Conservation (phyloP, 2,113 vertebrate genomes). For the Lipotes vexillifer region DNA sequence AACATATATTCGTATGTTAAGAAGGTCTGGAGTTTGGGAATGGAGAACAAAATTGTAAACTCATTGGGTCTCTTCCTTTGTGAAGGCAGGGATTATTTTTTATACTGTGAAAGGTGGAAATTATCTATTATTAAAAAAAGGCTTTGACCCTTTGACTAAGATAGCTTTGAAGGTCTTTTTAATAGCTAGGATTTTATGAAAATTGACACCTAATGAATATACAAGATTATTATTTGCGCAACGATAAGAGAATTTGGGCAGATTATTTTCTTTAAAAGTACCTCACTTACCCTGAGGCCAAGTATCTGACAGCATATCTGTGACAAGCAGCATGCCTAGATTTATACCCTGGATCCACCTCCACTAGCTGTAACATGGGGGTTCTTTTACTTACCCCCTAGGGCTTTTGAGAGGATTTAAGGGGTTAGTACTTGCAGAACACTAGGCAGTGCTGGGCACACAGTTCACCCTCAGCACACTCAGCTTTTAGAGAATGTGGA, state of each 20-base stretch:
- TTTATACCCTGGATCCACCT: not conserved
- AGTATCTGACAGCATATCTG: not conserved
- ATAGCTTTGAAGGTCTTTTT: not conserved
- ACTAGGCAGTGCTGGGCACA: not conserved
- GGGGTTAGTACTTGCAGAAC: not conserved
- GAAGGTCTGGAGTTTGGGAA: not conserved
- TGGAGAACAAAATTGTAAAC: not conserved
- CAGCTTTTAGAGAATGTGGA: not conserved
- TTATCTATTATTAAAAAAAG: not conserved
- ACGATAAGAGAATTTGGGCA: not conserved
- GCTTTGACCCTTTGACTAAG: not conserved
- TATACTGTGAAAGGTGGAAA: not conserved
- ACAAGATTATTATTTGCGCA: not conserved
- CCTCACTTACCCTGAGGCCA: not conserved
- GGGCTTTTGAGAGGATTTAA: not conserved
- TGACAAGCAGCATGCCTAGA: not conserved
- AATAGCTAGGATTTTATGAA: not conserved
- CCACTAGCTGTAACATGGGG: not conserved
- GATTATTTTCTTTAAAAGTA: not conserved
- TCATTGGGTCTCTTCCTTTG: not conserved
- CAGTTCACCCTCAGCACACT: not conserved
- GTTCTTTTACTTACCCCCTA: not conserved
- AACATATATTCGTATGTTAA: not conserved
- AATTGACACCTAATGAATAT: not conserved
- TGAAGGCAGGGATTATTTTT: not conserved